These are phyloP conservation scores for Lasioglossum baleicum DNA, from an alignment of 1,140 invertebrate species.

Conservation along the genomic window DNA sequence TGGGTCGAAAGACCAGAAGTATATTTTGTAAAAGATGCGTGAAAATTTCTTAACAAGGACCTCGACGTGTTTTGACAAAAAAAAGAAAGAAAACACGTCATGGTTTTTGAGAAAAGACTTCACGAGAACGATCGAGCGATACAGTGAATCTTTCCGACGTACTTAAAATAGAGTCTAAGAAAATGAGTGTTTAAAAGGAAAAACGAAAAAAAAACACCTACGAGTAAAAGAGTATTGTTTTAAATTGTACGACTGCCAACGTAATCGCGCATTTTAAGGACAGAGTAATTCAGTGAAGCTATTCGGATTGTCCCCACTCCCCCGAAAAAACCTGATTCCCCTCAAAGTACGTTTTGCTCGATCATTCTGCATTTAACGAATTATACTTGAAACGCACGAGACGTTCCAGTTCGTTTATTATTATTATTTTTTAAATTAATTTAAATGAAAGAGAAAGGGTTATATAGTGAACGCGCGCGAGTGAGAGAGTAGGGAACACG, in stretches of 20 bases:
- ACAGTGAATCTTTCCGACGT: conserved; percentile 14
- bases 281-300: not conserved
- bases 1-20: not conserved
- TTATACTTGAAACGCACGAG: conserved; percentile 38
- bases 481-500: conserved; percentile 34
- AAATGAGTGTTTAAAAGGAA: not conserved
- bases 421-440: conserved; percentile 10
- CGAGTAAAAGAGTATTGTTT: not conserved
- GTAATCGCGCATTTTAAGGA: not conserved
- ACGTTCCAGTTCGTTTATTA: conserved; percentile 18
- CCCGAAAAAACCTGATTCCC: no score
- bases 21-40: conserved; percentile 25
- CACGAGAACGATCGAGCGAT: conserved; percentile 23
- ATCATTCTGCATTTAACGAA: conserved; percentile 20
- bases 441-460: conserved; percentile 21
- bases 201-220: not conserved
- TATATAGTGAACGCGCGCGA: conserved; percentile 28
- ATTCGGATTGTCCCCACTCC: not conserved
- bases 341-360: conserved; percentile 21
- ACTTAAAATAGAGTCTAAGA: conserved; percentile 38
- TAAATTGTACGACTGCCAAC: conserved; percentile 1
- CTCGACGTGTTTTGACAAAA: not conserved
- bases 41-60: not conserved
- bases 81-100: not conserved
- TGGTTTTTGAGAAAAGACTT: not conserved